Percentiles rank a stretch among this genome's conserved stretches.
These are phyloP conservation scores for Apodemia zela DNA, from an alignment of 2,888 invertebrate genomes.

Conservation along the genomic window DNA sequence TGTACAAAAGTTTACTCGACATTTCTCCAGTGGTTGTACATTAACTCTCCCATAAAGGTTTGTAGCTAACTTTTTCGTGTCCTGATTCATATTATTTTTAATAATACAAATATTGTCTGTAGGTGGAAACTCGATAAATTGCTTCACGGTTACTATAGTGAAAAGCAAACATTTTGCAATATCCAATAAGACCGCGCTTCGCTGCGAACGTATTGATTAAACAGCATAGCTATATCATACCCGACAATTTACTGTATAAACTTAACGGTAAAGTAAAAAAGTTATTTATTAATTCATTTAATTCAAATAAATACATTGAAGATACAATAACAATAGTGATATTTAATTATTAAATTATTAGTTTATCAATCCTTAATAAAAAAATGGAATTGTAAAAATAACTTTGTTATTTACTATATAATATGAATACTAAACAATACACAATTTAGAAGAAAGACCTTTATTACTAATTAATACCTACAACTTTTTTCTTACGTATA, in stretches of 20 bases:
- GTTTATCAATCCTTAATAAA: background rate
- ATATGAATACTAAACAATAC: no score
- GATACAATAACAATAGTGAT: background rate
- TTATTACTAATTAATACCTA: no score
- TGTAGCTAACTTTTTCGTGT: constrained; percentile 39
- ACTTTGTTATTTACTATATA: no score
- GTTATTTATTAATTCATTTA: no score
- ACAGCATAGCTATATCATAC: background rate
- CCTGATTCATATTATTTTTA: constrained; percentile 17
- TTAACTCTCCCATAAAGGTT: constrained; percentile 74
- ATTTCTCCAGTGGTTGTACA: constrained; percentile 38
- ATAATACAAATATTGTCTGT: background rate
- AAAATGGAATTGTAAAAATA: background rate
- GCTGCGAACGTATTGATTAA: constrained; percentile 6
- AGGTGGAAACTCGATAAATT: background rate
- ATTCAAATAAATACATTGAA: background rate
- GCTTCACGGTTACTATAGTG: constrained; percentile 16
- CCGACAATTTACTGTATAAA: background rate
- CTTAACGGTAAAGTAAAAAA: background rate
- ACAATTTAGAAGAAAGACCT: no score
- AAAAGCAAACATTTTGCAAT: constrained; percentile 6
- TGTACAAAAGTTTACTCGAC: constrained; percentile 62
- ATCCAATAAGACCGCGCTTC: constrained; percentile 6
- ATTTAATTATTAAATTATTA: background rate
- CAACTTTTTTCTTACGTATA: no score